Conservation (phyloP, 2,888 invertebrate genomes). For the Pyrocoelia pectoralis region DNA sequence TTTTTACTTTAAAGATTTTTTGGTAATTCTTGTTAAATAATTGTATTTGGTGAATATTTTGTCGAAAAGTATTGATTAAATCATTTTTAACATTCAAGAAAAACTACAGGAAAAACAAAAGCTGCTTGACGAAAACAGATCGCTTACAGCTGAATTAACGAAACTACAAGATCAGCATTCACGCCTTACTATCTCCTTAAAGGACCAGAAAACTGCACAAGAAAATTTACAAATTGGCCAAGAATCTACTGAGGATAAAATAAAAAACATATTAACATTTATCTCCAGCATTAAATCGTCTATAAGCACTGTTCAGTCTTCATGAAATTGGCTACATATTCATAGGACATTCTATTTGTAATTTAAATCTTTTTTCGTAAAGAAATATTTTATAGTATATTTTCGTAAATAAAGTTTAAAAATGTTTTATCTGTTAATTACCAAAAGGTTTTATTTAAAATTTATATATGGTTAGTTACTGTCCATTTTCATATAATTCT, state of each 20-base stretch:
- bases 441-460: too few relatives aligned
- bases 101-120: constrained; percentile 56
- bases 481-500: too few relatives aligned
- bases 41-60: constrained; percentile 4
- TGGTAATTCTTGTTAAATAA: neutral
- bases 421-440: neutral
- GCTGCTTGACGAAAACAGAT: constrained; percentile 55
- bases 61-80: constrained; percentile 25
- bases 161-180: constrained; percentile 58
- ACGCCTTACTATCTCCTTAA: constrained; percentile 57
- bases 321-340: constrained; percentile 21
- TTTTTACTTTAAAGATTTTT: neutral
- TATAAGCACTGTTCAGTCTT: constrained; percentile 12
- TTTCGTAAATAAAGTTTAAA: constrained; percentile 5
- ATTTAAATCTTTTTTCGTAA: neutral
- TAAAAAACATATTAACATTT: constrained; percentile 55
- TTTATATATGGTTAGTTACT: too few relatives aligned
- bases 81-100: constrained; percentile 52
- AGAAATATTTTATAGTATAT: constrained; percentile 5
- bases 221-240: constrained; percentile 53
- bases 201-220: constrained; percentile 53
- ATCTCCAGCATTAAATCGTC: constrained; percentile 49
- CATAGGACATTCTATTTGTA: constrained; percentile 3
- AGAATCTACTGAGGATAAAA: constrained; percentile 55
- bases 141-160: constrained; percentile 55